Evolutionary conservation across 2,113 vertebrate genomes (phyloP).

Genomic region (Ptilonorhynchus violaceus): DNA sequence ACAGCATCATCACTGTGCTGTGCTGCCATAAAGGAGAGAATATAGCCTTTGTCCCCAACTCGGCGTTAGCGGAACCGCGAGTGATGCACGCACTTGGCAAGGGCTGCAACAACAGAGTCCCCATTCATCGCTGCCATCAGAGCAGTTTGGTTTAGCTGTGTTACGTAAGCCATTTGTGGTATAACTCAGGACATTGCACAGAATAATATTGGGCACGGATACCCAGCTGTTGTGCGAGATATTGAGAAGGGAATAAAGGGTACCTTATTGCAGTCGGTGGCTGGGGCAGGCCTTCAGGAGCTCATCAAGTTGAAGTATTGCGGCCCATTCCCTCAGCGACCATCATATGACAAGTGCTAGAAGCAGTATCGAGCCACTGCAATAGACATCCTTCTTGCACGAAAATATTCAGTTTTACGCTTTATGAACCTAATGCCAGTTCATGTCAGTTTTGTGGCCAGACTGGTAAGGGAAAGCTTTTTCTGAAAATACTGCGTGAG

Average conservation of each 20-base stretch:
- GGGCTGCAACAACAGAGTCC: constrained; percentile 28
- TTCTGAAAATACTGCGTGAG: neutral
- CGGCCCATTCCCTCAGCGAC: neutral
- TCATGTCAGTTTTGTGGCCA: neutral
- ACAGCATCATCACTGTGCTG: neutral
- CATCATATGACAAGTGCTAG: neutral
- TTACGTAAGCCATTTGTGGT: neutral
- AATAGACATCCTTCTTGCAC: neutral
- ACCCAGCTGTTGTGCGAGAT: neutral
- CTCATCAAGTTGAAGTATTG: neutral
- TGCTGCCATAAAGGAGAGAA: constrained; percentile 19
- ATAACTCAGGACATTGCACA: neutral
- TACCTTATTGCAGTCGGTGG: neutral
- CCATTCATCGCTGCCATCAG: constrained; percentile 12
- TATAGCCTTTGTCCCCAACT: neutral
- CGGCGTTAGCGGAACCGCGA: neutral
- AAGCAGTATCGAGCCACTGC: neutral
- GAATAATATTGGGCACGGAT: constrained; percentile 10
- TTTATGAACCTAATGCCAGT: neutral
- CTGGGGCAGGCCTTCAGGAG: neutral
- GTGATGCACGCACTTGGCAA: neutral
- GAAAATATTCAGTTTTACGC: neutral
- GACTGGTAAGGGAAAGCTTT: neutral
- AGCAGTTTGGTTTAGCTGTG: constrained; percentile 40
- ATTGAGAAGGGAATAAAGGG: neutral